These are phyloP conservation scores for Hirtodrosophila histrioides DNA, from an alignment of 2,888 invertebrate genomes.

Conservation along the genomic window DNA sequence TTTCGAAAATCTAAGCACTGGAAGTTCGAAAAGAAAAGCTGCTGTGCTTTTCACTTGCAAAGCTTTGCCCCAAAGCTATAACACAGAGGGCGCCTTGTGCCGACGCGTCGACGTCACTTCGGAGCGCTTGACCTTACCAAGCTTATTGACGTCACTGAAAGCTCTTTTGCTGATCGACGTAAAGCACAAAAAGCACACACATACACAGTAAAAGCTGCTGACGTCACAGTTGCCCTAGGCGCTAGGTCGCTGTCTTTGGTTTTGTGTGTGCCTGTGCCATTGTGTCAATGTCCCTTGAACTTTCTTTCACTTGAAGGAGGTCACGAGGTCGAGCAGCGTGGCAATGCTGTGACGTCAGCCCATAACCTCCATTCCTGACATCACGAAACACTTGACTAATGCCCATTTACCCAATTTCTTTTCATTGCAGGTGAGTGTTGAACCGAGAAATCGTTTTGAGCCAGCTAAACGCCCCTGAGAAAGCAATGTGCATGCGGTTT, in stretches of 20 bases:
- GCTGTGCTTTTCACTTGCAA: neutral
- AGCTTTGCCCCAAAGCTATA: slow-evolving; percentile 13
- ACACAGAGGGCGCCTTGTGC: slow-evolving; percentile 39
- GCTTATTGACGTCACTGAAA: slow-evolving; percentile 36
- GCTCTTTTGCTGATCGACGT: slow-evolving; percentile 27
- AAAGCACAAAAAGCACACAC: neutral
- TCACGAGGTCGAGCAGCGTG: slow-evolving; percentile 29
- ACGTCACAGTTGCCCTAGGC: slow-evolving; percentile 29
- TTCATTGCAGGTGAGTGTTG: slow-evolving; percentile 54
- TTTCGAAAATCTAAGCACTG: slow-evolving; percentile 64
- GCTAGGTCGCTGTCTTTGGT: slow-evolving; percentile 1
- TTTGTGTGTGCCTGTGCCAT: slow-evolving; percentile 3
- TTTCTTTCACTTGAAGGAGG: slow-evolving; percentile 39
- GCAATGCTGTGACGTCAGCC: slow-evolving; percentile 42
- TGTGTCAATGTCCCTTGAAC: slow-evolving; percentile 56
- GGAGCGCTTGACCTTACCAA: slow-evolving; percentile 22
- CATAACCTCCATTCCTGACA: slow-evolving; percentile 11
- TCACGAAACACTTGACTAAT: slow-evolving; percentile 31
- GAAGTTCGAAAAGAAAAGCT: slow-evolving; percentile 64
- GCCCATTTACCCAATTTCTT: slow-evolving; percentile 12
- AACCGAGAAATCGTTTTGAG: neutral
- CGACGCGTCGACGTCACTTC: slow-evolving; percentile 30
- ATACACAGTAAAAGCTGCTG: slow-evolving; percentile 11
- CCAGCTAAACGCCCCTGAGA: slow-evolving; percentile 12
- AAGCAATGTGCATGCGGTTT: slow-evolving; percentile 35